Conservation (phyloP, 1,140 invertebrate species). For the Idris sp. region DNA sequence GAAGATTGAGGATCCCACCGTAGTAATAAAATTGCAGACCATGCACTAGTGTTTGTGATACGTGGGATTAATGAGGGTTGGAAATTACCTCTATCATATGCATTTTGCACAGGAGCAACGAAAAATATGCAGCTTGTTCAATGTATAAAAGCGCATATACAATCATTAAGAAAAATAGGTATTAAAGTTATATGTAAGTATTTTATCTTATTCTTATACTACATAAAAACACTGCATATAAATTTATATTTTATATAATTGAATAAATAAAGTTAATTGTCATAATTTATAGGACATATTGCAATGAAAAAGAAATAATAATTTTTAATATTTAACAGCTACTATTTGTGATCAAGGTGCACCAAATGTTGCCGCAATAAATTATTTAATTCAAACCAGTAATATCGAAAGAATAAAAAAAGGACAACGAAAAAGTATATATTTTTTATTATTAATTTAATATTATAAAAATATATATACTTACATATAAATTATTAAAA, state of each 20-base stretch:
- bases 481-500: not conserved
- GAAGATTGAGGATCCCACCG: slow-evolving; percentile 11
- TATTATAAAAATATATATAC: not conserved
- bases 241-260: too few relatives aligned
- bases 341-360: slow-evolving; percentile 38
- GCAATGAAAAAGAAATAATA: too few relatives aligned
- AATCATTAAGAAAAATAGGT: not conserved
- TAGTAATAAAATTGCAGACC: slow-evolving; percentile 4
- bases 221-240: too few relatives aligned
- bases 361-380: slow-evolving; percentile 12
- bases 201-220: too few relatives aligned
- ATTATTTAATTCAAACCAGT: not conserved
- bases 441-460: not conserved
- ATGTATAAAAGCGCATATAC: slow-evolving; percentile 21
- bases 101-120: slow-evolving; percentile 7
- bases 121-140: slow-evolving; percentile 4
- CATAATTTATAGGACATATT: not conserved
- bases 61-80: slow-evolving; percentile 9
- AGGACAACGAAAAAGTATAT: slow-evolving; percentile 3
- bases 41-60: slow-evolving; percentile 16
- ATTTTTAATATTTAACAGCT: slow-evolving; percentile 16
- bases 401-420: slow-evolving; percentile 1
- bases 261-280: not conserved
- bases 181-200: slow-evolving; percentile 7
- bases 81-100: slow-evolving; percentile 18